A percentile compares a stretch with the other conserved stretches of the same genome.
Conservation (phyloP, 2,113 vertebrate species). For the Ramphastos sulfuratus region DNA sequence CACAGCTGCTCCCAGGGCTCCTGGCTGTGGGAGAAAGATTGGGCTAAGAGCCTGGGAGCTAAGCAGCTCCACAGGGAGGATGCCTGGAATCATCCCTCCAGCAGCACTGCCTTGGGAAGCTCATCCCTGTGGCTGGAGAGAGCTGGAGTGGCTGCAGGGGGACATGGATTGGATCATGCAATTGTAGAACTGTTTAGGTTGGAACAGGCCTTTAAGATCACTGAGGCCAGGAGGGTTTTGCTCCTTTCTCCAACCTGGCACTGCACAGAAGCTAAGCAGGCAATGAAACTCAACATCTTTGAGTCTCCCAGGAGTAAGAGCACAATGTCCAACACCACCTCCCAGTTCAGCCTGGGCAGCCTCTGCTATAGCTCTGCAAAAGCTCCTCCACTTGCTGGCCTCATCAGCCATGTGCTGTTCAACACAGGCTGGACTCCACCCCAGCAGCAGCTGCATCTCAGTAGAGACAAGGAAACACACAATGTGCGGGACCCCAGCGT, state of each 20-base stretch:
- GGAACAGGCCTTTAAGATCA: not conserved
- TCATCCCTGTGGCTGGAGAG: not conserved
- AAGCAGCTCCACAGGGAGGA: not conserved
- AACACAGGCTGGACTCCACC: not conserved
- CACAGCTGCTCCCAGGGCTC: not conserved
- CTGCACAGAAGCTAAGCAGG: not conserved
- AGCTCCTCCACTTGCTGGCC: not conserved
- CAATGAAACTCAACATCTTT: not conserved
- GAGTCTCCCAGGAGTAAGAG: not conserved
- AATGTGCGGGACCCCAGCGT: accelerated
- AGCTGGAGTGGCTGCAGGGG: not conserved
- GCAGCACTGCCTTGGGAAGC: not conserved
- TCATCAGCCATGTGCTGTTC: not conserved
- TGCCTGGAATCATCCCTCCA: not conserved
- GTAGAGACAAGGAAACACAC: not conserved
- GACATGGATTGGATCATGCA: not conserved
- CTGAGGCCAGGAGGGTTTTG: not conserved
- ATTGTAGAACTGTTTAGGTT: not conserved
- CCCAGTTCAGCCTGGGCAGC: not conserved
- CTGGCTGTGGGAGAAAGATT: not conserved
- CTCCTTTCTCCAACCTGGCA: not conserved
- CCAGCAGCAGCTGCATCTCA: not conserved
- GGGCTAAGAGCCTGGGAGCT: not conserved
- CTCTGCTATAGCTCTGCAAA: not conserved
- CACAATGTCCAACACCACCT: not conserved